A percentile compares a stretch with the other conserved stretches of the same genome.
Evolutionary conservation across 2,113 vertebrate genomes (phyloP).

Genomic region (Uria aalge): DNA sequence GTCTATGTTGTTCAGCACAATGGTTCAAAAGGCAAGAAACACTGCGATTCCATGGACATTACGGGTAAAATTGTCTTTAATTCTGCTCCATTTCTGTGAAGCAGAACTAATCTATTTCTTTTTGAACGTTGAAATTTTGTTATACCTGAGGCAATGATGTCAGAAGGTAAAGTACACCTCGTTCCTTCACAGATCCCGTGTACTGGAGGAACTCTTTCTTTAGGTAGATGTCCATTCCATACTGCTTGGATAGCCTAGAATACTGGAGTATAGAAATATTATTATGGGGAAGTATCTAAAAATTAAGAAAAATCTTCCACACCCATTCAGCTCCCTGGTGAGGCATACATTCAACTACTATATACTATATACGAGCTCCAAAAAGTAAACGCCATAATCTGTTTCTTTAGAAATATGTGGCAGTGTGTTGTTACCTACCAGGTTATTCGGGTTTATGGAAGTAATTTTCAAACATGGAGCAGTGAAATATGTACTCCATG

Average conservation of each 20-base stretch:
- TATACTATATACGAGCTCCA: background rate
- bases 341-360: background rate
- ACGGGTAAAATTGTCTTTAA: background rate
- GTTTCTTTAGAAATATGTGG: background rate
- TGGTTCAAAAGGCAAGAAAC: background rate
- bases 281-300: background rate
- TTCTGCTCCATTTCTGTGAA: background rate
- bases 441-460: background rate
- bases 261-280: conserved; percentile 72
- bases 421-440: background rate
- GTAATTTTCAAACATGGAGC: background rate
- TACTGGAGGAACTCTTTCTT: conserved; percentile 92
- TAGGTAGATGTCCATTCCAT: conserved; percentile 88
- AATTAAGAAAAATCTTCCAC: background rate
- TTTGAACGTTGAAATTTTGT: rapidly evolving
- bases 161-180: conserved; percentile 84
- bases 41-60: background rate
- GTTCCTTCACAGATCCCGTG: conserved; percentile 88
- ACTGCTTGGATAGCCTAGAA: conserved; percentile 90
- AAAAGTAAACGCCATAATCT: background rate
- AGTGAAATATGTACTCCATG: background rate
- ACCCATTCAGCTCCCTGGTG: background rate
- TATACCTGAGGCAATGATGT: conserved; percentile 83
- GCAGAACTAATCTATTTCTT: background rate
- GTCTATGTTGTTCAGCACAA: background rate